Evolutionary conservation across 2,113 vertebrate genomes (phyloP).

Genomic region (Vimba vimba): DNA sequence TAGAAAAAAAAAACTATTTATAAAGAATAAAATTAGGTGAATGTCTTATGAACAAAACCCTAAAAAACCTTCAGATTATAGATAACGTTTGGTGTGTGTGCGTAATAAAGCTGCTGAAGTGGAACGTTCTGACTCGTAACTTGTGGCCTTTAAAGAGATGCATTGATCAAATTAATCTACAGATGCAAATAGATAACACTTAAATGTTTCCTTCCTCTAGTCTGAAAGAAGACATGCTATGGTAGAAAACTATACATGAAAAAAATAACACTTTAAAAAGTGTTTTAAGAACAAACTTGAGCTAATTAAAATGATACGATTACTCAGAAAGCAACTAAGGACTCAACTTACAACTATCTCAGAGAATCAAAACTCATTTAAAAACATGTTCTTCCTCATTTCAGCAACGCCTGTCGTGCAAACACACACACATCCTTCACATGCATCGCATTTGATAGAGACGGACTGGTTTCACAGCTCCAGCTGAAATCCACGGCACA

Average conservation of each 20-base stretch:
- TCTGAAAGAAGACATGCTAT: not conserved
- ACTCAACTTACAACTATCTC: not conserved
- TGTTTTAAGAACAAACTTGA: not conserved
- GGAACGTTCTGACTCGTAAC: too few relatives aligned
- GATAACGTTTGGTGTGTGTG: not conserved
- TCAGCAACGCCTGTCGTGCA: not conserved
- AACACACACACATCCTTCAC: not conserved
- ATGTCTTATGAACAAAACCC: not conserved
- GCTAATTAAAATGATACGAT: not conserved
- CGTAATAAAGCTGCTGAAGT: not conserved
- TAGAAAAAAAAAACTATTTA: not conserved
- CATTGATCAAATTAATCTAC: not conserved
- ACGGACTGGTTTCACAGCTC: not conserved
- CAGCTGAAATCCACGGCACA: constrained; percentile 12
- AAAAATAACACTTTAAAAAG: not conserved
- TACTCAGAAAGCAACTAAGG: not conserved
- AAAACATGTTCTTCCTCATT: not conserved
- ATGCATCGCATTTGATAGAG: not conserved
- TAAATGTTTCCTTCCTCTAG: not conserved
- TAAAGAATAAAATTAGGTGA: not conserved
- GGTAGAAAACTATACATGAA: not conserved
- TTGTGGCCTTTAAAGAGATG: not conserved
- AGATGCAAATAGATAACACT: not conserved
- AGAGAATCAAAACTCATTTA: not conserved
- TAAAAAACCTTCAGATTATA: not conserved